A percentile compares a stretch with the other conserved stretches of the same genome.
Conservation (phyloP, 1,140 invertebrate species). For the Drosophila tsacasi region DNA sequence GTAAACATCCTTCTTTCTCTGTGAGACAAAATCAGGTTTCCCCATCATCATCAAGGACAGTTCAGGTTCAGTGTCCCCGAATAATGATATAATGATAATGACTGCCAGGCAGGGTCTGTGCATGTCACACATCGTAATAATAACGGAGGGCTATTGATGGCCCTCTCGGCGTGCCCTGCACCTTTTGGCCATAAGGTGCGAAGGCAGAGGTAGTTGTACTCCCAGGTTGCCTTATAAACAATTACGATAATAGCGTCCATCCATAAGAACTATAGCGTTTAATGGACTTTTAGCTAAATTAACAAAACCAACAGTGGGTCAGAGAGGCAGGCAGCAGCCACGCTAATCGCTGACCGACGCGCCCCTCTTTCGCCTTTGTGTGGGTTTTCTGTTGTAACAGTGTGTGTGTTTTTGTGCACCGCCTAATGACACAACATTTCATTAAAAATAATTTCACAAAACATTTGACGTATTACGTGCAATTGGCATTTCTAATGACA, state of each 20-base stretch:
- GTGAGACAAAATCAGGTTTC: slow-evolving; percentile 33
- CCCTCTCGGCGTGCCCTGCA: slow-evolving; percentile 4
- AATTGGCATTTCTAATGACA: slow-evolving; percentile 80
- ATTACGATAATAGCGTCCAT: slow-evolving; percentile 71
- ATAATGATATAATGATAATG: slow-evolving; percentile 66
- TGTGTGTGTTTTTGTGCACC: slow-evolving; percentile 8
- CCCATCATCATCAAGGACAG: slow-evolving; percentile 48
- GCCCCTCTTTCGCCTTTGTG: slow-evolving; percentile 53
- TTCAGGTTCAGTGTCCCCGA: slow-evolving; percentile 33
- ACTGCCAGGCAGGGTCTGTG: slow-evolving; percentile 37
- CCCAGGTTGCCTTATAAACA: slow-evolving; percentile 53
- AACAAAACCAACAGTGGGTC: slow-evolving; percentile 65
- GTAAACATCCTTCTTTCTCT: too few species aligned
- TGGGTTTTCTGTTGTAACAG: slow-evolving; percentile 1
- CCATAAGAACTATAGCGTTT: slow-evolving; percentile 73
- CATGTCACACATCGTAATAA: slow-evolving; percentile 76
- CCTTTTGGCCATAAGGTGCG: slow-evolving; percentile 30
- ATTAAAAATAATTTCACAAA: slow-evolving; percentile 83
- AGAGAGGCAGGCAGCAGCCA: slow-evolving; percentile 9
- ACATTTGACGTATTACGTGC: slow-evolving; percentile 80
- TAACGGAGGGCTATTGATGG: slow-evolving; percentile 55
- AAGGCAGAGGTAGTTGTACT: slow-evolving; percentile 8
- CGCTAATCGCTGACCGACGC: slow-evolving; percentile 64
- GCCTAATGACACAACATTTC: slow-evolving; percentile 81
- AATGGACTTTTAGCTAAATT: slow-evolving; percentile 83